These are phyloP conservation scores for Heliconius melpomene DNA, from an alignment of 1,140 invertebrate species.

Conservation along the genomic window DNA sequence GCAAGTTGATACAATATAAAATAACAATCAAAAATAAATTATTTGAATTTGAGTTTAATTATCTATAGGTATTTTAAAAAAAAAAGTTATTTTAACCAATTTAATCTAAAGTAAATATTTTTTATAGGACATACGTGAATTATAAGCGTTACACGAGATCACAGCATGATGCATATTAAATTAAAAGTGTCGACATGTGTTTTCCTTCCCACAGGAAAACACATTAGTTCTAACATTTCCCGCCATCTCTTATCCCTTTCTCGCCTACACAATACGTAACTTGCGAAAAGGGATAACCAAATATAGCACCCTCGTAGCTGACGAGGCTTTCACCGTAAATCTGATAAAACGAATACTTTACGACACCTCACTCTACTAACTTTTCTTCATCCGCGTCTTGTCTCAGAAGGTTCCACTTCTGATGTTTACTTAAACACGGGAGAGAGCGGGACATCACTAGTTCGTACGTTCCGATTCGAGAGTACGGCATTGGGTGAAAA, in stretches of 20 bases:
- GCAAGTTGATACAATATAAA: too few relatives aligned
- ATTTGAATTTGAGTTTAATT: not conserved
- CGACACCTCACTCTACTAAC: constrained; percentile 70
- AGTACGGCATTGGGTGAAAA: constrained; percentile 67
- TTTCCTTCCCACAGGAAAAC: constrained; percentile 80
- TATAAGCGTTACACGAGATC: constrained; percentile 57
- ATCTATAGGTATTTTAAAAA: not conserved
- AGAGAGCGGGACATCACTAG: constrained; percentile 53
- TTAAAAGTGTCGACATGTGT: constrained; percentile 80
- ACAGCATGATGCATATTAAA: constrained; percentile 78
- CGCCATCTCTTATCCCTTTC: constrained; percentile 51
- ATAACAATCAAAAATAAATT: not conserved
- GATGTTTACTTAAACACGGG: constrained; percentile 9
- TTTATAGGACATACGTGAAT: not conserved
- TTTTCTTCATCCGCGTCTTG: constrained; percentile 56
- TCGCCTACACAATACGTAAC: constrained; percentile 28
- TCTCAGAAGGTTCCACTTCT: constrained; percentile 40
- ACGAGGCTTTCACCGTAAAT: constrained; percentile 79
- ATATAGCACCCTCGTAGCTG: constrained; percentile 70
- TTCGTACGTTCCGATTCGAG: constrained; percentile 32
- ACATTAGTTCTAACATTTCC: constrained; percentile 78
- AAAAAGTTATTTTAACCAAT: not conserved
- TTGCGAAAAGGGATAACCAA: constrained; percentile 46
- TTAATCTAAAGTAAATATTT: not conserved
- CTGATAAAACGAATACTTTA: constrained; percentile 78